Evolutionary conservation across 2,888 invertebrate genomes (phyloP), one percentile per base, ranked within the genome.

Genomic region (Teinopalpus imperialis): DNA sequence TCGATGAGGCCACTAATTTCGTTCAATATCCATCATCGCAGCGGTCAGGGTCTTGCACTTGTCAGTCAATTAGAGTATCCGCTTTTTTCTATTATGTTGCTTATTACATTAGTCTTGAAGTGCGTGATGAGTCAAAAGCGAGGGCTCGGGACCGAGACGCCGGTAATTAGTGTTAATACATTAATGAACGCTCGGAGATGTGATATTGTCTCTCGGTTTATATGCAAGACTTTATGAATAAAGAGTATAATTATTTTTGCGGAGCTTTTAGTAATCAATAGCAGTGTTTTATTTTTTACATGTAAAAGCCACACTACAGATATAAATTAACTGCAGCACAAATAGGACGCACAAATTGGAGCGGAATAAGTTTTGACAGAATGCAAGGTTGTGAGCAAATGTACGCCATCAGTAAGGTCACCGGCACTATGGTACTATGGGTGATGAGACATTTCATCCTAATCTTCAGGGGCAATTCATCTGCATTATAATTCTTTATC

Each of bases 1-100:
- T 51, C 60, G 63, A 63, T 61, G 59, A 62, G 50, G 51, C 52
- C 56, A 59, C 61, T 72, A 66, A 76, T 76, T 40, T 60, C 69
- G 70, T 74, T 65, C 66, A 62, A 61, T 59, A 61, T 59, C 59
- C 59, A 61, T 64, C 59, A 57, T 51, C 41, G 51, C 49, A 54
- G 64, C 68, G 77, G 82, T 78, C 82, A 76, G 69, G 80, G 73
- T 64, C 83, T 74, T 69, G 76, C 70, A 72, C 73, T 66, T 68
- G 74, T 59, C 72, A 74, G 76, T 80, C 70, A 87, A 86, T 88
- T 83, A 85, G 69, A 71, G 74, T 81, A 79, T 87, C 86, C 87
- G 87, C 74, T 77, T 81, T 83, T 83, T 81, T 81, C 73, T 76
- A 73, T 70, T 71, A 63, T 60, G 63, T 67, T 70, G 73, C 69